A percentile compares a stretch with the other conserved stretches of the same genome.
phyloP scores from a whole-genome alignment of 2,797 vertebrate species.

The Poliocrania exsul region DNA sequence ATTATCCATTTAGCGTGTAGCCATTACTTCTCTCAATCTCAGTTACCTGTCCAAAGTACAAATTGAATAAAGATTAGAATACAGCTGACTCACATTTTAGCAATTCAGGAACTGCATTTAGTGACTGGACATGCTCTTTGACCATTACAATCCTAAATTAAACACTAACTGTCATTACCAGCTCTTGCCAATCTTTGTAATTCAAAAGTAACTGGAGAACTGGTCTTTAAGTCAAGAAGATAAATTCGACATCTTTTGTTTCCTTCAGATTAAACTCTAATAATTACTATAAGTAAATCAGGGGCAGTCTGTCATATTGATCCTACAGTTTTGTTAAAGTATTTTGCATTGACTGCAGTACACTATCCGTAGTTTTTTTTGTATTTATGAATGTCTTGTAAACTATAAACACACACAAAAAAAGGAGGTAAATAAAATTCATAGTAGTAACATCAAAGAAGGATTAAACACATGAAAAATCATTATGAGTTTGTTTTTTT shows the following conservation, averaged over 20 bases:
- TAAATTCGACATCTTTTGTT: neutral
- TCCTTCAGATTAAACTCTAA: constrained; percentile 21
- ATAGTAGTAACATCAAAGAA: neutral
- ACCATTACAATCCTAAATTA: neutral
- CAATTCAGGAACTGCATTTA: neutral
- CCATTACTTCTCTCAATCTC: constrained; percentile 5
- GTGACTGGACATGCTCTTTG: neutral
- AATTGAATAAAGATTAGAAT: constrained; percentile 8
- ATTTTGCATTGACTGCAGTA: neutral
- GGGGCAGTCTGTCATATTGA: neutral
- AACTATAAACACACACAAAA: neutral
- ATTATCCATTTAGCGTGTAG: neutral
- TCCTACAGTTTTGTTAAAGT: neutral
- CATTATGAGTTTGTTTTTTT: neutral
- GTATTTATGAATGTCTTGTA: neutral
- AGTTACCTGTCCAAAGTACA: neutral
- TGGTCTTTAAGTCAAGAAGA: neutral
- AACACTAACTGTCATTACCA: neutral
- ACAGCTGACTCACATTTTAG: neutral
- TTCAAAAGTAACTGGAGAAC: neutral
- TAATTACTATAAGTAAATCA: constrained; percentile 2
- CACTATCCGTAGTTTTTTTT: neutral
- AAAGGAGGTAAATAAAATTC: neutral
- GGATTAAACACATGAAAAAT: neutral
- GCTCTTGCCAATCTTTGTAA: constrained; percentile 7